Evolutionary conservation across 2,113 vertebrate genomes (phyloP), one percentile per base, ranked within the genome.

Genomic region (Calyptommatus sinebrachiatus): DNA sequence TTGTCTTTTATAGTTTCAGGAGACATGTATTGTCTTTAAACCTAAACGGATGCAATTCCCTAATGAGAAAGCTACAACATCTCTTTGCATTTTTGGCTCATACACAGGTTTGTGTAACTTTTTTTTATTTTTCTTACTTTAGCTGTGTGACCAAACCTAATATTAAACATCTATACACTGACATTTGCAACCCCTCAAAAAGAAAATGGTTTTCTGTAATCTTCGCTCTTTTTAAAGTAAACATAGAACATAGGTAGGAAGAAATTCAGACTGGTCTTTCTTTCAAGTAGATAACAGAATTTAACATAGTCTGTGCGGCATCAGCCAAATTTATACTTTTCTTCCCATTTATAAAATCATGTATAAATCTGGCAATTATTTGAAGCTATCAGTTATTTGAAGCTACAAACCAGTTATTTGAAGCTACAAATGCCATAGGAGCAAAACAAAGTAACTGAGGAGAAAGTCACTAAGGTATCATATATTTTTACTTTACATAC

Each of bases 61-160:
- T 99, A 79, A 99, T 99, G 97, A 98, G 97, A 91, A 99, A 97
- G 87, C 92, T 99, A 29, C 98, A 99, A 92, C 95, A 99, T 85
- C 96, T 99, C 24, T 99, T 99, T 93, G 98, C 98, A 0, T 99
- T 99, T 90, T 94, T 99, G 89, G 97, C 97, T 60, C 98, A 99
- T 91, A 99, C 98, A 69, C 98, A 99, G 97, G 98, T 99, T 88
- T 87, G 88, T 93, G 4, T 80, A 10, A 71, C 5, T 85, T 5
- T 61, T 57, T 73, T 61, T 57, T 73, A 53, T 60, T 69, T 60
- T 81, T 69, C 11, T 65, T 50, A 50, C 69, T 74, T 68, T 68
- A 28, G 50, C 53, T 7, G 11, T 77, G 53, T 69, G 18, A 60
- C 14, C 8, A 60, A 22, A 60, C 7, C n/a, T 70, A 8, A 7